Evolutionary conservation across 2,888 invertebrate species (phyloP).

Genomic region (Brachyptera risi): DNA sequence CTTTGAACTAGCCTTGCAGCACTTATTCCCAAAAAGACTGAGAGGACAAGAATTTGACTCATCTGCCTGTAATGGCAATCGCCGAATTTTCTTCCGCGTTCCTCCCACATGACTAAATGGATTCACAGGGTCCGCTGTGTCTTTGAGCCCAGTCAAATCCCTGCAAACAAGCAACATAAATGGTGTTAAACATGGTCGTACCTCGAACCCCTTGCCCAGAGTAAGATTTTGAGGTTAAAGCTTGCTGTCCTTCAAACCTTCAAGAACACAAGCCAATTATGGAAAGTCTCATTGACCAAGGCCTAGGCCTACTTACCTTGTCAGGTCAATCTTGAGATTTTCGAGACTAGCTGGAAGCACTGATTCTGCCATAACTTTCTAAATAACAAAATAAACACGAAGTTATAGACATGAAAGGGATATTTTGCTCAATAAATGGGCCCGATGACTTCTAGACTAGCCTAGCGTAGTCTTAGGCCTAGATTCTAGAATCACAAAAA

Average conservation of each 20-base stretch:
- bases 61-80: slow-evolving; percentile 1
- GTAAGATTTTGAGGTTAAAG: background rate
- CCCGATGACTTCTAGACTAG: no score
- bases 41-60: slow-evolving; percentile 23
- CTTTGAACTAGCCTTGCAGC: slow-evolving; percentile 23
- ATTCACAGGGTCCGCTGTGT: slow-evolving; percentile 2
- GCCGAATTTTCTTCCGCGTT: slow-evolving; percentile 18
- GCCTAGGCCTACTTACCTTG: slow-evolving; percentile 3
- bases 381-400: no score
- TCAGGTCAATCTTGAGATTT: background rate
- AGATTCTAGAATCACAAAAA: no score
- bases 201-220: background rate
- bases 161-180: no score
- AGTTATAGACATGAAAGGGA: no score
- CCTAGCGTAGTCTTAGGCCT: no score
- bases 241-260: background rate
- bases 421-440: no score
- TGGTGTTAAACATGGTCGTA: no score
- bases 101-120: slow-evolving; percentile 22
- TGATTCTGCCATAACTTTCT: slow-evolving; percentile 9
- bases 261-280: background rate
- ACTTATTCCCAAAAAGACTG: slow-evolving; percentile 35
- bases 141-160: background rate
- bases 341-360: slow-evolving; percentile 17
- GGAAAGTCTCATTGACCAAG: background rate